These are phyloP conservation scores for Ochotona princeps DNA, from an alignment of 2,113 vertebrate species.

Conservation along the genomic window DNA sequence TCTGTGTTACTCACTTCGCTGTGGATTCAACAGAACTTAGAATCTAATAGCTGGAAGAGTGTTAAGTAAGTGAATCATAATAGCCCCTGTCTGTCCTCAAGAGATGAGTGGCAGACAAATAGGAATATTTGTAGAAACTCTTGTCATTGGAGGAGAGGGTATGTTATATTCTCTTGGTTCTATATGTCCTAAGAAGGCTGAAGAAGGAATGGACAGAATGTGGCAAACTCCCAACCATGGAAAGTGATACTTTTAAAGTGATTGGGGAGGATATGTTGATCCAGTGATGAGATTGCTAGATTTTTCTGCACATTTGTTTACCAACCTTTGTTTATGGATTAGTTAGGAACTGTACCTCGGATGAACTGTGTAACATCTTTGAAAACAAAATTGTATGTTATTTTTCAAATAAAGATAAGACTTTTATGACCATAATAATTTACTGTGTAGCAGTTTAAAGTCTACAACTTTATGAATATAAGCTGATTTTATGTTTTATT, in stretches of 20 bases:
- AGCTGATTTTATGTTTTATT: conserved; percentile 16
- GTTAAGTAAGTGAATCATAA: background rate
- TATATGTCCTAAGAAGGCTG: background rate
- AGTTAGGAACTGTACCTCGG: background rate
- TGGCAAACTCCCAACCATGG: background rate
- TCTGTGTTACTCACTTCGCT: background rate
- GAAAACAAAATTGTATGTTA: conserved; percentile 8
- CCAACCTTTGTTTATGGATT: background rate
- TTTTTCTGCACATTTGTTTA: background rate
- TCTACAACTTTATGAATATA: background rate
- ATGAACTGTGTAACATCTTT: background rate
- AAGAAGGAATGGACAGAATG: background rate
- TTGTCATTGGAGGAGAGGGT: background rate
- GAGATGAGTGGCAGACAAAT: background rate
- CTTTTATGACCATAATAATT: background rate
- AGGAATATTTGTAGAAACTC: background rate
- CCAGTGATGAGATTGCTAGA: background rate
- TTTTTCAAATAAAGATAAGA: conserved; percentile 30
- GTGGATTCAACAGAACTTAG: background rate
- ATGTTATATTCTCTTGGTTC: background rate
- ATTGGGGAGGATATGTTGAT: conserved; percentile 12
- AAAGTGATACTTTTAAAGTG: background rate
- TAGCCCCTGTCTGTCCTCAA: background rate
- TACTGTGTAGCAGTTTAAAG: conserved; percentile 2
- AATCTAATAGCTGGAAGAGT: background rate